Evolutionary conservation across 2,113 vertebrate species (phyloP).

Genomic region (Zapornia atra): DNA sequence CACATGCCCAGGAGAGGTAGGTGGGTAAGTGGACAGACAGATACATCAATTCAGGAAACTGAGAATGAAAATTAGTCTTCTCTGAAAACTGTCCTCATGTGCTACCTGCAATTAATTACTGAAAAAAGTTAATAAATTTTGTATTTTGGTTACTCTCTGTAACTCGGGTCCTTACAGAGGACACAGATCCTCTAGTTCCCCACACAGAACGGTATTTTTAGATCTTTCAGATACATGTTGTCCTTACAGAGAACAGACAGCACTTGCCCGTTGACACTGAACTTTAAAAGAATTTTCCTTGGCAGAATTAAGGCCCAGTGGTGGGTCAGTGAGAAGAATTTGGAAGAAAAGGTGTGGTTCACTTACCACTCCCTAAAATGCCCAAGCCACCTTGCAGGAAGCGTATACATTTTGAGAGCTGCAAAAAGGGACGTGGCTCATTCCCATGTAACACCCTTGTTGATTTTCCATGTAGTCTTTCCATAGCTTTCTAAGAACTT

Average conservation of each 20-base stretch:
- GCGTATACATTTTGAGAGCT: background rate
- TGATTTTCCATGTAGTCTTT: conserved; percentile 16
- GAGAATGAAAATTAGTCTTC: background rate
- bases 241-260: conserved; percentile 28
- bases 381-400: background rate
- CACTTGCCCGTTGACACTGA: conserved; percentile 19
- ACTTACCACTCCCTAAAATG: background rate
- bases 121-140: background rate
- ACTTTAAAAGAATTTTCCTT: background rate
- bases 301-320: background rate
- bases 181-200: background rate
- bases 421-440: background rate
- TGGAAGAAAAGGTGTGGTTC: background rate
- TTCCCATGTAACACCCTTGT: background rate
- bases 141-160: background rate
- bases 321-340: background rate
- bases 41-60: background rate
- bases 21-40: background rate
- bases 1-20: background rate
- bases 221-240: conserved; percentile 15
- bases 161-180: background rate
- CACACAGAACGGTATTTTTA: conserved; percentile 14
- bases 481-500: background rate
- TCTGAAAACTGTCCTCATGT: background rate
- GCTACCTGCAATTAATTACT: background rate